Evolutionary conservation across 2,797 vertebrate species (phyloP), one percentile per base, ranked within the genome.

Genomic region (Myotis pilosus): DNA sequence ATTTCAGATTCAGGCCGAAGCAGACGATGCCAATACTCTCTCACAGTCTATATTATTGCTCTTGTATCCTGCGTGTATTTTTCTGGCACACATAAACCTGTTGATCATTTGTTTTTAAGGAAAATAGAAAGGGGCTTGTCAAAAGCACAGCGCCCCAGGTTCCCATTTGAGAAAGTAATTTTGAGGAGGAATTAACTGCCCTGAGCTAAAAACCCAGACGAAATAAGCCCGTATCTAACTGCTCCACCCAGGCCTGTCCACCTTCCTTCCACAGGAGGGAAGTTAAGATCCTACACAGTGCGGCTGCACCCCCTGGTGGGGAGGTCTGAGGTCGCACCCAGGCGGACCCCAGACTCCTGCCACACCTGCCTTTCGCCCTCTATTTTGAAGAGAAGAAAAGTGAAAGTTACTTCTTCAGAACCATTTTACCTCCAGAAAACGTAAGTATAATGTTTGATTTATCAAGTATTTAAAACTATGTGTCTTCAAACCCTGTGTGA

Each of bases 271-370:
- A 2, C 44, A 2, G 22, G 2, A 12, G 15, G n/a, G 8, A 25
- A 2, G 13, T 1, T 2, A 55, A 62, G 66, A 15, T 6, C 30
- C 36, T n/a, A 1, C 8, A 1, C 0, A 30, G 91, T 30, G 33
- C 25, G 0, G 25, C 78, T 22, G 82, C 74, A 15, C 53, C 95
- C 20, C 53, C 96, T 95, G 47, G 69, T 82, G 97, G 91, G 0
- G 0, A 0, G 0, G 0, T 0, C 74, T 36, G 64, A 66, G 25
- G 6, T 13, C 4, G 84, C 85, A n/a, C 88, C 22, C 49, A 11
- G 10, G 17, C 19, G 25, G 49, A 33, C 22, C 22, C 55, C 55
- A 13, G 30, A 6, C 0, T 6, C 41, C 0, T 0, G 36, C 23
- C 33, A 30, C 3, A 47, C 20, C 25, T 17, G 9, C 41, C 16